Evolutionary conservation across 2,113 vertebrate genomes (phyloP), one percentile per base, ranked within the genome.

Genomic region (Archocentrus centrarchus): DNA sequence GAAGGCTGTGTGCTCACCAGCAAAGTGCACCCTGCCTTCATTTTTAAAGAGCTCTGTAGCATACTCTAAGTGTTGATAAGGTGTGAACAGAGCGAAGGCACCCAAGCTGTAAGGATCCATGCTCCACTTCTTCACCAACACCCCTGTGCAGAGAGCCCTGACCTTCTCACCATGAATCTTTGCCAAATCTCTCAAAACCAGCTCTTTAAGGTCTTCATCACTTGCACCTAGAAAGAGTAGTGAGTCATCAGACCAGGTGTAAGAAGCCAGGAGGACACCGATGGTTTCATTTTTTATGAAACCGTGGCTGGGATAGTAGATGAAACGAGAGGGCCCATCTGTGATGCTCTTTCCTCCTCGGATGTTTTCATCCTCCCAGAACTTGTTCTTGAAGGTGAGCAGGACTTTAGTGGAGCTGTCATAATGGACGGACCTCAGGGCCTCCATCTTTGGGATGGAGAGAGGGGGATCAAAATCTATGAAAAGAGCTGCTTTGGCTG

Each of bases 271-370:
- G 0, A 97, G 59, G 11, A 93, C 77, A 0, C 96, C 93, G 0
- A 93, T 5, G 0, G 55, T 59, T 0, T 22, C 35, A 1, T 89
- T 85, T 1, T 0, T n/a, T 2, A 80, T 75, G 84, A 96, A 92
- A 41, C 64, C 88, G 88, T 97, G 96, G 84, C 93, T 97, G 57
- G 95, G 96, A 88, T 97, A 96, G 93, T 96, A 93, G 81, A 97
- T 94, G 59, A 90, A 96, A 0, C 94, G 92, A 0, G 95, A 96
- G 2, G 96, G 96, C 0, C 85, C n/a, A 79, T 97, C 95, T 0
- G 96, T 97, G 92, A 93, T 32, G 50, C 95, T 96, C 2, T 87
- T 92, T 0, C 96, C 96, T 8, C 89, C 91, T 0, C 0, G 4
- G 50, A 90, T 90, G 4, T 70, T 82, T 0, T 97, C 94, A 0